Percentiles rank a stretch among this genome's conserved stretches.
Conservation (phyloP, 2,888 invertebrate genomes). For the Glyphotaelius pellucidus region DNA sequence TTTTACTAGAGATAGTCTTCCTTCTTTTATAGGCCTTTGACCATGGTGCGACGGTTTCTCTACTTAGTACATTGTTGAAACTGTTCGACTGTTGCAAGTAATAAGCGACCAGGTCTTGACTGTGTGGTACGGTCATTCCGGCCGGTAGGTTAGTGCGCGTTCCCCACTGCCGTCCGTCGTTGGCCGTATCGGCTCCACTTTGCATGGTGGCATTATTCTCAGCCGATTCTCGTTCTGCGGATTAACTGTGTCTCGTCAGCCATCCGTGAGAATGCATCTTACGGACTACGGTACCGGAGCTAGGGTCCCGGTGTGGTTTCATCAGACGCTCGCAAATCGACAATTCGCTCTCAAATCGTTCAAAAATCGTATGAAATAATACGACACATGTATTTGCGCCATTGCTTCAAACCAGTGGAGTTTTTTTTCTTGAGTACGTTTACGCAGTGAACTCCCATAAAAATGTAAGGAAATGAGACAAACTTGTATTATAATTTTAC, state of each 20-base stretch:
- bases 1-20: background rate
- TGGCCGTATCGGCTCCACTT: slow-evolving; percentile 15
- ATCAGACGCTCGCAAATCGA: background rate
- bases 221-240: slow-evolving; percentile 22
- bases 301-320: background rate
- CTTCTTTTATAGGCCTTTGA: background rate
- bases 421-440: too few relatives aligned
- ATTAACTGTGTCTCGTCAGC: slow-evolving; percentile 41
- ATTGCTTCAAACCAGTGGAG: background rate
- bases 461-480: too few relatives aligned
- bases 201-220: slow-evolving; percentile 21
- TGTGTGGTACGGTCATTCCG: background rate
- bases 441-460: too few relatives aligned
- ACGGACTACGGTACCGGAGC: slow-evolving; percentile 12
- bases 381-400: background rate
- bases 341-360: background rate
- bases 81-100: background rate
- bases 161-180: background rate
- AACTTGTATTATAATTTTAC: too few relatives aligned
- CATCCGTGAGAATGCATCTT: slow-evolving; percentile 51
- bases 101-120: background rate
- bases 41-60: background rate
- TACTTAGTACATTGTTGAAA: background rate
- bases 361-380: background rate
- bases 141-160: background rate